Percentiles rank a stretch among this genome's conserved stretches.
phyloP scores from a whole-genome alignment of 1,140 invertebrate species.

The Cydia pomonella region DNA sequence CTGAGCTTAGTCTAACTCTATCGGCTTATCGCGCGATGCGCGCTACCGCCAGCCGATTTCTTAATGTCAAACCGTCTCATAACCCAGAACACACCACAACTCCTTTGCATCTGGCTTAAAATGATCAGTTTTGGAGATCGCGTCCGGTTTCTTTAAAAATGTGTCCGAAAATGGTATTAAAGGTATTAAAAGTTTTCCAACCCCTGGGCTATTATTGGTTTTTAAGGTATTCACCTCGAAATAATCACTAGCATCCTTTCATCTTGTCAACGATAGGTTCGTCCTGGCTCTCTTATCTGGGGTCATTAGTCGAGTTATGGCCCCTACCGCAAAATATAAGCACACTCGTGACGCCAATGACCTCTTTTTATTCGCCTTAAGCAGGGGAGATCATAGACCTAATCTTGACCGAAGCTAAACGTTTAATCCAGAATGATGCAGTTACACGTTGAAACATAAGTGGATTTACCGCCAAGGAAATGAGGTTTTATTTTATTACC shows the following conservation, averaged over 20 bases:
- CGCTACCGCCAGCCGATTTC: no score
- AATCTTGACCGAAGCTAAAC: background rate
- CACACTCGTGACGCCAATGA: background rate
- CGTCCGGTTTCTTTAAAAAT: no score
- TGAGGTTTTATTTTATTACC: no score
- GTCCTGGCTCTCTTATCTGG: background rate
- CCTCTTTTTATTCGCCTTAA: conserved; percentile 6
- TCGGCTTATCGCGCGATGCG: no score
- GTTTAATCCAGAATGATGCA: conserved; percentile 3
- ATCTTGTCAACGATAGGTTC: background rate
- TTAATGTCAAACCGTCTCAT: no score
- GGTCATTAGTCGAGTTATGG: background rate
- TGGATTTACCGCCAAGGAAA: background rate
- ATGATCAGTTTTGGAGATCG: no score
- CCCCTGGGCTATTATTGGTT: no score
- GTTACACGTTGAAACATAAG: background rate
- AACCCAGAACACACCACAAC: no score
- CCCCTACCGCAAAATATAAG: background rate
- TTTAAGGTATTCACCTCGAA: background rate
- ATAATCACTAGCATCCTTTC: background rate
- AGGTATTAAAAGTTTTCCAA: no score
- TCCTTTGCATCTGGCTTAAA: no score
- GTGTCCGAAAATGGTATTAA: no score
- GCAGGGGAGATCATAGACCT: background rate
- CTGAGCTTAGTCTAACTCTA: no score